Evolutionary conservation across 2,888 invertebrate species (phyloP).

Genomic region (Sphaerophoria taeniata): DNA sequence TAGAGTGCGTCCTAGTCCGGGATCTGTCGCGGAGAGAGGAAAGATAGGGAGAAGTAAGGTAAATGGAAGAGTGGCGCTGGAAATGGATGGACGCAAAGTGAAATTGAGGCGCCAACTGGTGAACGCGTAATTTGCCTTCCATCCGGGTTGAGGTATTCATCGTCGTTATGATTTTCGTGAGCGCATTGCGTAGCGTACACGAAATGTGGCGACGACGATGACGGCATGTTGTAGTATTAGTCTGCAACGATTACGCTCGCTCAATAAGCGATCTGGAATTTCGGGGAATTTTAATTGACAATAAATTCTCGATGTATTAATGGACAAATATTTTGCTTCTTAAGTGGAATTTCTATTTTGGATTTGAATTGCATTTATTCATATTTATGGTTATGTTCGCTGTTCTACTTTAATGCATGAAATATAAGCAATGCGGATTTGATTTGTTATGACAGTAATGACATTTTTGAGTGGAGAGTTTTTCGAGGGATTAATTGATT

Average conservation of each 20-base stretch:
- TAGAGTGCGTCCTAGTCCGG: conserved; percentile 56
- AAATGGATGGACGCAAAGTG: conserved; percentile 28
- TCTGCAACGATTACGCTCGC: not conserved
- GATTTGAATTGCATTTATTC: conserved; percentile 15
- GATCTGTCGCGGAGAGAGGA: not conserved
- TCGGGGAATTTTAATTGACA: conserved; percentile 68
- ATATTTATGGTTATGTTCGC: conserved; percentile 32
- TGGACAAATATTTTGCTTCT: conserved; percentile 34
- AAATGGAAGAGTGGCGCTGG: conserved; percentile 4
- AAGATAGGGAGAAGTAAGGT: not conserved
- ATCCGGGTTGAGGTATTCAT: conserved; percentile 46
- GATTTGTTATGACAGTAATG: conserved; percentile 7
- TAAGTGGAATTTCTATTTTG: conserved; percentile 41
- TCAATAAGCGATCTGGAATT: conserved; percentile 59
- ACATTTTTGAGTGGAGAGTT: not conserved
- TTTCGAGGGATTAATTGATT: conserved; percentile 1
- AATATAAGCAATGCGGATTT: not conserved
- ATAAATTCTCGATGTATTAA: conserved; percentile 58
- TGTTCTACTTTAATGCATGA: conserved; percentile 35
- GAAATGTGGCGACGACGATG: not conserved
- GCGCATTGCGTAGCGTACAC: not conserved
- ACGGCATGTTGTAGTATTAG: not conserved
- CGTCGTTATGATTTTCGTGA: not conserved
- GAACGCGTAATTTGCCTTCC: conserved; percentile 52
- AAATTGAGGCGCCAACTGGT: conserved; percentile 61